Evolutionary conservation across 1,140 invertebrate genomes (phyloP).

Genomic region (Drosophila truncata): DNA sequence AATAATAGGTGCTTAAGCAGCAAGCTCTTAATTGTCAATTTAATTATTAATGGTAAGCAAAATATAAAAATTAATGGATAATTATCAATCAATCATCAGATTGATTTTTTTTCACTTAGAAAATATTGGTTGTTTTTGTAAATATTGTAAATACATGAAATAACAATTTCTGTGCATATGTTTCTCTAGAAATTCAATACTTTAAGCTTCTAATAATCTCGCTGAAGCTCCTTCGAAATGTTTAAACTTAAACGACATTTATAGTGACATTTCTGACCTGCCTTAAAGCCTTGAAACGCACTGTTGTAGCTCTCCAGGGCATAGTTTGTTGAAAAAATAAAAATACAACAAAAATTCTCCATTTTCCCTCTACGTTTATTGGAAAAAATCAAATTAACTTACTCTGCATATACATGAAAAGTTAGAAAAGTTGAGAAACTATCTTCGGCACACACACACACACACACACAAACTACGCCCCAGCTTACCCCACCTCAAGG

Average conservation of each 20-base stretch:
- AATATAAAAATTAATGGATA: too few relatives aligned
- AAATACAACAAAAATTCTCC: slow-evolving; percentile 6
- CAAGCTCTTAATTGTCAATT: too few relatives aligned
- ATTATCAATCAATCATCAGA: too few relatives aligned
- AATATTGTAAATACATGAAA: too few relatives aligned
- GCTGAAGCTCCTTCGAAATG: neutral
- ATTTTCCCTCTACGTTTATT: slow-evolving; percentile 14
- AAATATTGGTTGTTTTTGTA: too few relatives aligned
- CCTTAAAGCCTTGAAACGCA: slow-evolving; percentile 8
- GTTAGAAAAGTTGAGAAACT: slow-evolving; percentile 42
- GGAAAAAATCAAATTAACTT: slow-evolving; percentile 56
- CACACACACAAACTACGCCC: neutral
- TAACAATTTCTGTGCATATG: too few relatives aligned
- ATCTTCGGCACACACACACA: slow-evolving; percentile 22
- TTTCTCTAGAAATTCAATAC: too few relatives aligned
- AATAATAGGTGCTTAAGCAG: too few relatives aligned
- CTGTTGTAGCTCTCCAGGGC: slow-evolving; percentile 13
- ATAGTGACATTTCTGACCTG: slow-evolving; percentile 1
- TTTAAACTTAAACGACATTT: too few relatives aligned
- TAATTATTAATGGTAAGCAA: too few relatives aligned
- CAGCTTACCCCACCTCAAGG: slow-evolving; percentile 24
- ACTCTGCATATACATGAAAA: slow-evolving; percentile 42
- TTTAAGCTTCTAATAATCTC: neutral
- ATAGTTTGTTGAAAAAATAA: slow-evolving; percentile 8
- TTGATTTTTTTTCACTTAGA: too few relatives aligned